Evolutionary conservation across 2,797 vertebrate genomes (phyloP), one percentile per base, ranked within the genome.

Genomic region (Hyperoplus immaculatus): DNA sequence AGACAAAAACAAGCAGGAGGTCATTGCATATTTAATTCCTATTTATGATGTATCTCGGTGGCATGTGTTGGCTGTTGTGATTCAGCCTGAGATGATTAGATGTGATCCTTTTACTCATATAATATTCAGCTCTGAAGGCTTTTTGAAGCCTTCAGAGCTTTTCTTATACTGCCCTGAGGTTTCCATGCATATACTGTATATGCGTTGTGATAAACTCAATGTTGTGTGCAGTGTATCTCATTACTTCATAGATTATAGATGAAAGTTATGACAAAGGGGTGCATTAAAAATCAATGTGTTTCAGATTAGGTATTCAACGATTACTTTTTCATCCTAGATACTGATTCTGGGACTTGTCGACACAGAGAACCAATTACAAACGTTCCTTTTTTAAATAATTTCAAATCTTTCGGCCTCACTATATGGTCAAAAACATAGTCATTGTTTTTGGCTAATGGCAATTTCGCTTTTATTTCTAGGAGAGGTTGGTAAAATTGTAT

Each of bases 221-320:
- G 87, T 78, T 82, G 60, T 83, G 57, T 77, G 82, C 82, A 75
- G 62, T 87, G 79, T 84, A 92, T 93, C 84, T 7, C 29, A 76
- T 90, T 88, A 86, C 90, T 55, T 78, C 41, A 86, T 93, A 74
- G 87, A 92, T 91, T 83, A 93, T 88, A 76, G 50, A 92, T 91
- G 65, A 46, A 69, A 78, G 75, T 78, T 72, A 78, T 72, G 69
- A 58, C 76, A 79, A 47, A 73, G 60, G 55, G 62, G 67, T 76
- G 57, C 16, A 63, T 79, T 55, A 61, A 29, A 10, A 51, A 76
- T 81, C 61, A 80, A 4, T 47, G 18, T 65, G 2, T 38, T 58
- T 80, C 63, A 79, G 16, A 71, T 82, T 56, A 63, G 29, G 6
- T 29, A 79, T 80, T 73, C 60, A 64, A n/a, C 0, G 2, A 64